phyloP scores from a whole-genome alignment of 2,888 invertebrate genomes.

The Drosophila buzzatii region DNA sequence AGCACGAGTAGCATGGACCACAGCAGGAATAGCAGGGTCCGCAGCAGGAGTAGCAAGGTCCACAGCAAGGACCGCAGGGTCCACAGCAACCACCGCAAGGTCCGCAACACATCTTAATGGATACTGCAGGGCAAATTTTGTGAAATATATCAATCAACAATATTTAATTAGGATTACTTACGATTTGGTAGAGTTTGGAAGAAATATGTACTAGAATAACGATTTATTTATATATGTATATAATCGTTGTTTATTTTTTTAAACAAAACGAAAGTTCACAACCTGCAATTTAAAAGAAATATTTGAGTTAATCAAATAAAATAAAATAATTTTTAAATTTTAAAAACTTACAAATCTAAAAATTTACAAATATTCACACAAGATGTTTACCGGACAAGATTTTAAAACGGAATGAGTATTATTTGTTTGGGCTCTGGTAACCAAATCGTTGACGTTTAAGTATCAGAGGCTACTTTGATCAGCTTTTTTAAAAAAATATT shows the following conservation, averaged over 20 bases:
- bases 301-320: neutral
- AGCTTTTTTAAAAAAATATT: neutral
- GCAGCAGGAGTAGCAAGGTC: constrained; percentile 7
- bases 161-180: neutral
- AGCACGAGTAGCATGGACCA: neutral
- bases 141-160: neutral
- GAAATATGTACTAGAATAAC: neutral
- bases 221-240: neutral
- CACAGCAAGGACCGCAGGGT: neutral
- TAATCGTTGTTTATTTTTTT: neutral
- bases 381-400: constrained; percentile 10
- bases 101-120: constrained; percentile 14
- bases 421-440: neutral
- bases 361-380: constrained; percentile 18
- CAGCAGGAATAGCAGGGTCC: constrained; percentile 10
- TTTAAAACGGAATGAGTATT: constrained; percentile 2
- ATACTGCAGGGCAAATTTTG: neutral
- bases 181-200: neutral
- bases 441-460: neutral
- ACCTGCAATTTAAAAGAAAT: neutral
- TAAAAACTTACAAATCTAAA: constrained; percentile 19
- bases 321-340: neutral
- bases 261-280: neutral
- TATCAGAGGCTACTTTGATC: constrained; percentile 9
- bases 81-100: constrained; percentile 8